Conservation (phyloP, 2,113 vertebrate species). For the Papio anubis region DNA sequence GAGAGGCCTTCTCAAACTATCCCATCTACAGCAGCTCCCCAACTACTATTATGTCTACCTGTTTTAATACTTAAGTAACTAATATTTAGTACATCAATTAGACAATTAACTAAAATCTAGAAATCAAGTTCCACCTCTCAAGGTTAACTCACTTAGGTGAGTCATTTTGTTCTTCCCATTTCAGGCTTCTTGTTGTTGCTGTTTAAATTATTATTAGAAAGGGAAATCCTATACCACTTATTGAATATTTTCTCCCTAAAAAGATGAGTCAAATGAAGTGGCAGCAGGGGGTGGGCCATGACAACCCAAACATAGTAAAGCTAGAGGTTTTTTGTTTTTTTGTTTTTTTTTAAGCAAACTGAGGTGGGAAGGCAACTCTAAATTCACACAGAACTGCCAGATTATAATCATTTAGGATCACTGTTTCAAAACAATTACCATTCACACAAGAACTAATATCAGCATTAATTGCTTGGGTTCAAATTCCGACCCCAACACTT, state of each 20-base stretch:
- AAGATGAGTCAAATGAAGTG: background rate
- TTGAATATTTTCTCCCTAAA: background rate
- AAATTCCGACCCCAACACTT: background rate
- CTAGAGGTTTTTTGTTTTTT: background rate
- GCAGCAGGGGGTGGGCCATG: background rate
- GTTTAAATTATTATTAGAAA: background rate
- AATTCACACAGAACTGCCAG: background rate
- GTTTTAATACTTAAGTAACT: background rate
- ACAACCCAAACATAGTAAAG: background rate
- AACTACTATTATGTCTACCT: background rate
- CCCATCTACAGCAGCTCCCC: background rate
- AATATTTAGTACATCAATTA: background rate
- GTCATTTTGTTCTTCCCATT: background rate
- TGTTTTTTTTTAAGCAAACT: background rate
- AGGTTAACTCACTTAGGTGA: background rate
- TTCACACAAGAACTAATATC: background rate
- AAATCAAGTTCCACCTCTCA: background rate
- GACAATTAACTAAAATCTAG: background rate
- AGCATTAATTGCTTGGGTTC: background rate
- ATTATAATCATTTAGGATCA: constrained; percentile 5
- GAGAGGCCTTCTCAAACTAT: background rate
- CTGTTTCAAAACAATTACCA: background rate
- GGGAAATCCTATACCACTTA: background rate
- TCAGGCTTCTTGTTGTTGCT: background rate
- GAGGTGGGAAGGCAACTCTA: background rate